Percentiles rank a stretch among this genome's conserved stretches.
These are phyloP conservation scores for Epinephelus moara DNA, from an alignment of 2,113 vertebrate genomes.

Conservation along the genomic window DNA sequence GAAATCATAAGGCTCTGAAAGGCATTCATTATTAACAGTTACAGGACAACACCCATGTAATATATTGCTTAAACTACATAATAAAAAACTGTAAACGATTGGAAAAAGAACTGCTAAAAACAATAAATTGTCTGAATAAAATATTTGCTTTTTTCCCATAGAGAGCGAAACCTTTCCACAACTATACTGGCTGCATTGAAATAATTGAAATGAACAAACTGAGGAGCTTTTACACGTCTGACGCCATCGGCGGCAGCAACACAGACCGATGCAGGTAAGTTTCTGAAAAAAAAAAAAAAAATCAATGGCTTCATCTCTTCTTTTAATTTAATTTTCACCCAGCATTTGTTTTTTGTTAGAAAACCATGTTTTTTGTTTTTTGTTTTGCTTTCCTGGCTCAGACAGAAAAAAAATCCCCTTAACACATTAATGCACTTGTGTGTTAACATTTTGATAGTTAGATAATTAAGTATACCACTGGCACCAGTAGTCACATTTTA, in stretches of 20 bases:
- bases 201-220: constrained; percentile 86
- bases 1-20: not conserved
- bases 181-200: constrained; percentile 91
- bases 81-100: not conserved
- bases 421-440: not conserved
- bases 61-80: not conserved
- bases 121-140: constrained; percentile 25
- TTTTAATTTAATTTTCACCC: not conserved
- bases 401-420: not conserved
- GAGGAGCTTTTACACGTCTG: constrained; percentile 81
- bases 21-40: not conserved
- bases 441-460: not conserved
- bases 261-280: constrained; percentile 87
- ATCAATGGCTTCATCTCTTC: not conserved
- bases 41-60: not conserved
- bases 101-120: not conserved
- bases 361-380: not conserved
- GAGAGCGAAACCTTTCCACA: constrained; percentile 84
- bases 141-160: constrained; percentile 59
- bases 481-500: not conserved
- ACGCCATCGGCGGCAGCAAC: constrained; percentile 84
- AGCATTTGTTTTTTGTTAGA: not conserved
- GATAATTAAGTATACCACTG: not conserved
- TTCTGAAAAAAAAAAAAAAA: not conserved
- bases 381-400: not conserved